These are phyloP conservation scores for Elachura formosa DNA, from an alignment of 2,113 vertebrate species.

Conservation along the genomic window DNA sequence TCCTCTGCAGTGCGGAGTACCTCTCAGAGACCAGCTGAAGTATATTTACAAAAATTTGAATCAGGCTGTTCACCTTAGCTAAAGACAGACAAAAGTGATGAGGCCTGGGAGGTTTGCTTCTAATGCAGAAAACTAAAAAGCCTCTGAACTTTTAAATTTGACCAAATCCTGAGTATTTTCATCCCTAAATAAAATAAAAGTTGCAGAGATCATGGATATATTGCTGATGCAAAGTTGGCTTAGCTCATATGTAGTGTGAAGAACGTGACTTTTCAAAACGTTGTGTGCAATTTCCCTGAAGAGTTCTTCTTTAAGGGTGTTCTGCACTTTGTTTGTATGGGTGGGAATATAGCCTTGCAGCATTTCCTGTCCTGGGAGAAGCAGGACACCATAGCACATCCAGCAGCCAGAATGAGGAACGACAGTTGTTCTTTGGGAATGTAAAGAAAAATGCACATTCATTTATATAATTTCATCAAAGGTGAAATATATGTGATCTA, in stretches of 20 bases:
- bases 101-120: neutral
- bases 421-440: neutral
- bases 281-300: neutral
- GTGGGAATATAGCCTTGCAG: neutral
- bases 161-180: neutral
- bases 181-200: neutral
- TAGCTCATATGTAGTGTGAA: neutral
- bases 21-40: slow-evolving; percentile 37
- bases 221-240: neutral
- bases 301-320: neutral
- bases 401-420: neutral
- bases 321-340: neutral
- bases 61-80: slow-evolving; percentile 30
- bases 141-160: neutral
- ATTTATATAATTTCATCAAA: neutral
- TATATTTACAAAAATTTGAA: slow-evolving; percentile 49
- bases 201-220: neutral
- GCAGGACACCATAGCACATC: neutral
- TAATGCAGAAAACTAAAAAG: neutral
- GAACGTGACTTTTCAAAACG: neutral
- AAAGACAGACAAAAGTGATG: neutral
- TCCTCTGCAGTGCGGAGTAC: slow-evolving; percentile 61
- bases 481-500: neutral
- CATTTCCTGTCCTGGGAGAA: neutral
- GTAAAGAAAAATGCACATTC: neutral